Percentiles rank a stretch among this genome's conserved stretches.
Conservation (phyloP, 2,888 invertebrate genomes). For the Aricia artaxerxes region DNA sequence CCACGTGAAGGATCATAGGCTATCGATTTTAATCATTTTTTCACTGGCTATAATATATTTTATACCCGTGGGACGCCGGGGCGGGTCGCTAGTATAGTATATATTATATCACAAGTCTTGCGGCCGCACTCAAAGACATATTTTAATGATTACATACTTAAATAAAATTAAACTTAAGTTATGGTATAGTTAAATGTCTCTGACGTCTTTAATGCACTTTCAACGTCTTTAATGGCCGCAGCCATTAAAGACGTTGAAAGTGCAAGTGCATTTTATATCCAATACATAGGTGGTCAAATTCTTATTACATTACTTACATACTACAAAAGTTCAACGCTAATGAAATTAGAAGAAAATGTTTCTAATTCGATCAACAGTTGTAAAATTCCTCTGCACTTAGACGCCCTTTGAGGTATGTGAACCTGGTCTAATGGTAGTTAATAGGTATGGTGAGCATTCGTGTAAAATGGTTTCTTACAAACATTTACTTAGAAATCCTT, state of each 20-base stretch:
- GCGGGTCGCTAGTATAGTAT: no score
- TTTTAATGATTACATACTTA: no score
- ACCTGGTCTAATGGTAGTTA: neutral
- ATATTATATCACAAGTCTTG: no score
- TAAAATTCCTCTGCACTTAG: neutral
- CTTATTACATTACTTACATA: neutral
- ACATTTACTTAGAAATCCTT: neutral
- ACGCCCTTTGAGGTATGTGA: neutral
- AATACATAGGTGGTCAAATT: neutral
- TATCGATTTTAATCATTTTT: no score
- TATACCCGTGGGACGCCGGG: no score
- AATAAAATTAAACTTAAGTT: no score
- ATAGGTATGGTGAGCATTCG: neutral
- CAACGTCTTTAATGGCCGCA: no score
- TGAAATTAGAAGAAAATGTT: neutral
- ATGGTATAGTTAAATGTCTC: no score
- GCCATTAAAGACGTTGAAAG: neutral
- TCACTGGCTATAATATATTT: no score
- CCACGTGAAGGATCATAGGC: no score
- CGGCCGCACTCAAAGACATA: no score
- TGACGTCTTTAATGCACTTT: no score
- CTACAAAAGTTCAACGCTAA: neutral
- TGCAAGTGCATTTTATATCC: neutral
- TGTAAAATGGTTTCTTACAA: neutral
- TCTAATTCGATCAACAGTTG: neutral